A percentile compares a stretch with the other conserved stretches of the same genome.
phyloP scores from a whole-genome alignment of 1,140 invertebrate genomes.

The Sinonovacula constricta region DNA sequence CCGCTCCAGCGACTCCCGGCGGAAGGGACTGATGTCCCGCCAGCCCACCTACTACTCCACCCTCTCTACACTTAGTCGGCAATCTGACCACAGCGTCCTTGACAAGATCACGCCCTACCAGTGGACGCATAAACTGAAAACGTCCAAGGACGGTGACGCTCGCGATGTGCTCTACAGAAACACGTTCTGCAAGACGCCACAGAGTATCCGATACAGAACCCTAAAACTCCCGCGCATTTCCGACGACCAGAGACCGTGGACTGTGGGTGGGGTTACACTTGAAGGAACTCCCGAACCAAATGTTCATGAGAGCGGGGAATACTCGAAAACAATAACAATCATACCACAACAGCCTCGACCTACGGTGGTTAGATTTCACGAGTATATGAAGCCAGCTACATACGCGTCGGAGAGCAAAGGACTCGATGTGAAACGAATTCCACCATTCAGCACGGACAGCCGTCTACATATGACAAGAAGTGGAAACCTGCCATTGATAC shows the following conservation, averaged over 20 bases:
- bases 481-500: conserved; percentile 15
- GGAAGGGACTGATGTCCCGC: background rate
- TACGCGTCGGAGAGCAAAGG: background rate
- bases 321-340: conserved; percentile 31
- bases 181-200: conserved; percentile 23
- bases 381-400: conserved; percentile 32
- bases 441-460: background rate
- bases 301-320: conserved; percentile 25
- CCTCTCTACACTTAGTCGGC: background rate
- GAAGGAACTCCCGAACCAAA: conserved; percentile 2
- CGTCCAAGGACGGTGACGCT: conserved; percentile 9
- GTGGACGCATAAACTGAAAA: conserved; percentile 23
- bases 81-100: conserved; percentile 9
- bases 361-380: conserved; percentile 26
- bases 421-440: conserved; percentile 14
- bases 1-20: background rate
- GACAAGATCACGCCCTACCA: conserved; percentile 32
- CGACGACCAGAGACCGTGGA: conserved; percentile 28
- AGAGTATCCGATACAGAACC: conserved; percentile 21
- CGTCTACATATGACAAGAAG: background rate
- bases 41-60: conserved; percentile 36
- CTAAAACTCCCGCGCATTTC: conserved; percentile 36
- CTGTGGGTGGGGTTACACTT: conserved; percentile 1
- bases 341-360: conserved; percentile 35
- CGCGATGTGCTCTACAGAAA: conserved; percentile 40